Percentiles rank a stretch among this genome's conserved stretches.
Evolutionary conservation across 2,888 invertebrate species (phyloP).

Genomic region (Tillus elongatus): DNA sequence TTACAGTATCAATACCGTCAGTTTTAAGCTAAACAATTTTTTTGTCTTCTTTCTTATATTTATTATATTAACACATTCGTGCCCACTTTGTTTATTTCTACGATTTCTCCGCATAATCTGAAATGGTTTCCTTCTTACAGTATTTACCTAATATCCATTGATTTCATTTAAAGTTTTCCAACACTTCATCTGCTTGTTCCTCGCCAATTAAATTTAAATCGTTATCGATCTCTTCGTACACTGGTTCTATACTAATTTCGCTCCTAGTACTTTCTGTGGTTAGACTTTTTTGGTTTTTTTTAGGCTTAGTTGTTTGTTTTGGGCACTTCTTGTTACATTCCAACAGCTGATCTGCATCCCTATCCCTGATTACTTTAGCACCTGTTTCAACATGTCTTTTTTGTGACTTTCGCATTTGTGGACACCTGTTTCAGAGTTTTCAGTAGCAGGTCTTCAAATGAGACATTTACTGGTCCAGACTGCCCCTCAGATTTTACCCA

Average conservation of each 20-base stretch:
- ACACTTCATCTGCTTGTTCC: constrained; percentile 9
- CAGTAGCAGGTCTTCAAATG: constrained; percentile 14
- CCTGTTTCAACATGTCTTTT: constrained; percentile 15
- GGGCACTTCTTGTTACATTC: background rate
- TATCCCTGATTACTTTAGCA: constrained; percentile 13
- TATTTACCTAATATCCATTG: constrained; percentile 13
- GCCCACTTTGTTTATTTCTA: constrained; percentile 10
- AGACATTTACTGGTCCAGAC: constrained; percentile 12
- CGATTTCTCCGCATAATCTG: constrained; percentile 11
- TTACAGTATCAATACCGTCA: constrained; percentile 12
- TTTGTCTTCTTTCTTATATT: constrained; percentile 11
- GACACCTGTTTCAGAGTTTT: constrained; percentile 11
- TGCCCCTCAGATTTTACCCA: constrained; percentile 9
- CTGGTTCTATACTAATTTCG: constrained; percentile 12
- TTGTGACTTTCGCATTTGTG: constrained; percentile 13
- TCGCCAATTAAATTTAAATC: constrained; percentile 11
- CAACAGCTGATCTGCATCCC: constrained; percentile 8
- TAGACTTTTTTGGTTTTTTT: constrained; percentile 11
- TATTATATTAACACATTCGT: constrained; percentile 12
- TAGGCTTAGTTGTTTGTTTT: too few species aligned
- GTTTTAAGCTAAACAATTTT: too few species aligned
- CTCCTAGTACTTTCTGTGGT: constrained; percentile 12
- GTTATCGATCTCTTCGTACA: constrained; percentile 6
- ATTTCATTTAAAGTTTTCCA: constrained; percentile 13
- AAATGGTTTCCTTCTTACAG: constrained; percentile 4